These are phyloP conservation scores for Tribolium castaneum DNA, from an alignment of 1,140 invertebrate genomes.

Conservation along the genomic window DNA sequence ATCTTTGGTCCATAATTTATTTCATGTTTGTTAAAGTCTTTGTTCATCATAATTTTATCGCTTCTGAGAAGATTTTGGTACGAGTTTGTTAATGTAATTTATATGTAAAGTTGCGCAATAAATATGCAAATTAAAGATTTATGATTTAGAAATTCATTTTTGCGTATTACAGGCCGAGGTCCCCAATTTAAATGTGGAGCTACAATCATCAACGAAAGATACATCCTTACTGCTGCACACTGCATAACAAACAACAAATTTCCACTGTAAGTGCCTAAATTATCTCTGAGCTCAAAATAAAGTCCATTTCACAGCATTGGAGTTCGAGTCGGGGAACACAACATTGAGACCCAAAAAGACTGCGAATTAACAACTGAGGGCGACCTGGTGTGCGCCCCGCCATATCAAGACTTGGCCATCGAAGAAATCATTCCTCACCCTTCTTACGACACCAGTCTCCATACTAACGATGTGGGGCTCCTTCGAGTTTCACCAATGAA, in stretches of 20 bases:
- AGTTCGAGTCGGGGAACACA: slow-evolving; percentile 74
- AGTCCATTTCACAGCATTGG: slow-evolving; percentile 61
- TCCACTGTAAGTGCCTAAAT: slow-evolving; percentile 59
- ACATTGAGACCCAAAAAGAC: slow-evolving; percentile 69
- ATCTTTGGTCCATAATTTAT: no score
- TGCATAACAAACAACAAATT: slow-evolving; percentile 68
- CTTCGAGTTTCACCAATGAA: slow-evolving; percentile 65
- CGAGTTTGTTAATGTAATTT: no score
- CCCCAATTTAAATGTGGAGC: slow-evolving; percentile 73
- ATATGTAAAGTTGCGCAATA: no score
- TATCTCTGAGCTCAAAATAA: neutral
- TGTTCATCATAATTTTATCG: no score
- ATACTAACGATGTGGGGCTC: slow-evolving; percentile 73
- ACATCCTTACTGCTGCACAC: slow-evolving; percentile 78
- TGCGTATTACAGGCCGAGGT: slow-evolving; percentile 57
- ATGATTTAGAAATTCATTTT: neutral
- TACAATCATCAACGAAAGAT: slow-evolving; percentile 72
- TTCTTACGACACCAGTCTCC: slow-evolving; percentile 64
- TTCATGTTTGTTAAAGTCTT: no score
- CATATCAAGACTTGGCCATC: slow-evolving; percentile 71
- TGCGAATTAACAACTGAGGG: slow-evolving; percentile 67
- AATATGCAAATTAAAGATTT: neutral
- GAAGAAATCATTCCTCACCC: slow-evolving; percentile 69
- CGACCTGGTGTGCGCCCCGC: slow-evolving; percentile 66
- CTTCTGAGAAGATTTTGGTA: no score